phyloP scores from a whole-genome alignment of 1,140 invertebrate species.

The Listronotus oregonensis region DNA sequence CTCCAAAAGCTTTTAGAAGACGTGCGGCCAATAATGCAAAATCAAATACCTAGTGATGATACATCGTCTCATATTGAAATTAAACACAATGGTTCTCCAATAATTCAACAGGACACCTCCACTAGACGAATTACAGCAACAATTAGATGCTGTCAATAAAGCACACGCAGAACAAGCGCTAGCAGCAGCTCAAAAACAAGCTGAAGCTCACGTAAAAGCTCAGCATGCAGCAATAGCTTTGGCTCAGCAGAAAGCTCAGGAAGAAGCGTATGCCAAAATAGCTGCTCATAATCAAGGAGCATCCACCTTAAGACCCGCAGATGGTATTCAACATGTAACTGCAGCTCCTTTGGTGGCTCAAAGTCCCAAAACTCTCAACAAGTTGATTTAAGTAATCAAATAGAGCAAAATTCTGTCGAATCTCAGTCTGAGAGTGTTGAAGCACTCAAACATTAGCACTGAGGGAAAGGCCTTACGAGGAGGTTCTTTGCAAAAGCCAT shows the following conservation, averaged over 20 bases:
- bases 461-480: conserved; percentile 5
- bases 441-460: conserved; percentile 12
- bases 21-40: conserved; percentile 23
- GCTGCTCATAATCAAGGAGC: conserved; percentile 35
- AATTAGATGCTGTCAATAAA: conserved; percentile 44
- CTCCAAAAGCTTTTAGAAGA: conserved; percentile 41
- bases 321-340: background rate
- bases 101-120: conserved; percentile 6
- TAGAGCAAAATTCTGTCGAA: conserved; percentile 6
- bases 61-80: conserved; percentile 22
- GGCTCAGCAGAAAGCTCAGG: conserved; percentile 40
- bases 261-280: conserved; percentile 41
- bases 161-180: conserved; percentile 36
- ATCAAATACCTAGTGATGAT: conserved; percentile 18
- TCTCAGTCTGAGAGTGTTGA: background rate
- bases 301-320: conserved; percentile 2
- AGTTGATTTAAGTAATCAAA: background rate
- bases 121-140: conserved; percentile 33
- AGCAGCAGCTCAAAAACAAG: conserved; percentile 43
- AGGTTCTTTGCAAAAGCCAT: conserved; percentile 1
- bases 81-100: conserved; percentile 30
- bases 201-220: conserved; percentile 40
- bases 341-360: background rate
- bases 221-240: conserved; percentile 43
- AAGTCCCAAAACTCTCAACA: background rate